These are phyloP conservation scores for Hippocampus abdominalis DNA, from an alignment of 2,113 vertebrate species.

Conservation along the genomic window DNA sequence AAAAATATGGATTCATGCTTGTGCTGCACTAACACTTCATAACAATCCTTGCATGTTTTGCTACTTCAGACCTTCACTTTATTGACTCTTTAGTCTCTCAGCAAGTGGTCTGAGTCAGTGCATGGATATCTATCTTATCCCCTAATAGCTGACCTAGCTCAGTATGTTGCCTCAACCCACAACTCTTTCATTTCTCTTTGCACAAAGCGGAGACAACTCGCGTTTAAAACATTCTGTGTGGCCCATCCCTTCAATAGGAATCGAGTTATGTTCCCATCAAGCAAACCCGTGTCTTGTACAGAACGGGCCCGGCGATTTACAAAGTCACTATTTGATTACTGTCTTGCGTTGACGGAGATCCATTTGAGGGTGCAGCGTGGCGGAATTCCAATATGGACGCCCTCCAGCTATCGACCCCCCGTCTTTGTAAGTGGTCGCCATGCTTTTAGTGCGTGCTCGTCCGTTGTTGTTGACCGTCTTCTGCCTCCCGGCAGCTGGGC, in stretches of 20 bases:
- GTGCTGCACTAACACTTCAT: background rate
- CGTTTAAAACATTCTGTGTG: constrained; percentile 30
- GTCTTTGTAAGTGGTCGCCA: constrained; percentile 54
- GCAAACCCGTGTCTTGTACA: constrained; percentile 55
- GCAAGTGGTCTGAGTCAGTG: constrained; percentile 8
- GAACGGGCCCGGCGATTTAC: constrained; percentile 42
- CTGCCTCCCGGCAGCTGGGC: constrained; percentile 69
- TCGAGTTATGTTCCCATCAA: constrained; percentile 67
- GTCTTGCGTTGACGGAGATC: constrained; percentile 64
- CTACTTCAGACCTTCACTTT: background rate
- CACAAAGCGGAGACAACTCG: constrained; percentile 22
- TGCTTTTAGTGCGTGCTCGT: constrained; percentile 67
- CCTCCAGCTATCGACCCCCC: constrained; percentile 75
- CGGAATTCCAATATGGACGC: constrained; percentile 69
- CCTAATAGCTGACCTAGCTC: constrained; percentile 13
- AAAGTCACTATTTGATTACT: constrained; percentile 67
- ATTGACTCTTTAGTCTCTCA: background rate
- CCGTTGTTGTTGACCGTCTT: constrained; percentile 51
- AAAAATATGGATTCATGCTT: background rate
- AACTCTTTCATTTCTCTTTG: constrained; percentile 35
- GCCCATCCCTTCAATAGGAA: constrained; percentile 52
- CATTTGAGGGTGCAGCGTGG: constrained; percentile 63
- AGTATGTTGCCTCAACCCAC: constrained; percentile 18
- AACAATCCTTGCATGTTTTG: background rate
- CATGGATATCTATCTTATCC: constrained; percentile 23